Conservation (phyloP, 2,797 vertebrate species). For the Chelidonichthys spinosus region DNA sequence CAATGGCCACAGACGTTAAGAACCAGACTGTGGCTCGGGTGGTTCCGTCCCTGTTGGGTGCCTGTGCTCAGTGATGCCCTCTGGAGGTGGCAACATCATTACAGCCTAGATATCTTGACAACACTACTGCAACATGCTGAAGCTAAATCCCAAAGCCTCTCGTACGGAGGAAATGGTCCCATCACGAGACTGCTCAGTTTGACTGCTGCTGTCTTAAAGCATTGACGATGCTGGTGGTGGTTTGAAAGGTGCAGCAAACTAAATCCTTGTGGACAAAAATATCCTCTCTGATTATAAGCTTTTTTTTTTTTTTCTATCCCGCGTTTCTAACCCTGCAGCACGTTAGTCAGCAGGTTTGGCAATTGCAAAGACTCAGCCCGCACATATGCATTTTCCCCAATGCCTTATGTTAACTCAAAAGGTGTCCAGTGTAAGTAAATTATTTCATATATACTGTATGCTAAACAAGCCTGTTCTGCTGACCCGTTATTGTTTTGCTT, state of each 20-base stretch:
- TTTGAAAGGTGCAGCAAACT: background rate
- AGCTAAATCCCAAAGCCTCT: constrained; percentile 32
- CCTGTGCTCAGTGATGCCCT: constrained; percentile 21
- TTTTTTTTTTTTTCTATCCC: constrained; percentile 4
- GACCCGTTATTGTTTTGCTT: constrained; percentile 34
- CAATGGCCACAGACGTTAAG: background rate
- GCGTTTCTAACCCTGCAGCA: constrained; percentile 1
- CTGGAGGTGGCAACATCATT: constrained; percentile 25
- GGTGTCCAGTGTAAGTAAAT: constrained; percentile 10
- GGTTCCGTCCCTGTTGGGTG: background rate
- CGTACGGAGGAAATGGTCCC: background rate
- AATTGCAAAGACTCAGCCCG: constrained; percentile 32
- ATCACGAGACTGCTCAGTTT: background rate
- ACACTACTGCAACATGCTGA: constrained; percentile 18
- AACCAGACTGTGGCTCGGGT: constrained; percentile 8
- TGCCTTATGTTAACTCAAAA: constrained; percentile 62
- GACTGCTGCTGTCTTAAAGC: constrained; percentile 6
- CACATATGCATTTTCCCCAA: constrained; percentile 64
- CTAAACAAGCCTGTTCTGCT: constrained; percentile 16
- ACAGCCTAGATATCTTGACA: constrained; percentile 27
- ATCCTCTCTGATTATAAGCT: constrained; percentile 14
- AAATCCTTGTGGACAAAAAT: constrained; percentile 11
- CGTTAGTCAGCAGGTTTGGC: constrained; percentile 14
- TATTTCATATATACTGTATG: constrained; percentile 6
- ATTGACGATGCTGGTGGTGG: background rate